A percentile compares a stretch with the other conserved stretches of the same genome.
phyloP scores from a whole-genome alignment of 92 coral and sea anemone genomes.

The Plumapathes pennacea region DNA sequence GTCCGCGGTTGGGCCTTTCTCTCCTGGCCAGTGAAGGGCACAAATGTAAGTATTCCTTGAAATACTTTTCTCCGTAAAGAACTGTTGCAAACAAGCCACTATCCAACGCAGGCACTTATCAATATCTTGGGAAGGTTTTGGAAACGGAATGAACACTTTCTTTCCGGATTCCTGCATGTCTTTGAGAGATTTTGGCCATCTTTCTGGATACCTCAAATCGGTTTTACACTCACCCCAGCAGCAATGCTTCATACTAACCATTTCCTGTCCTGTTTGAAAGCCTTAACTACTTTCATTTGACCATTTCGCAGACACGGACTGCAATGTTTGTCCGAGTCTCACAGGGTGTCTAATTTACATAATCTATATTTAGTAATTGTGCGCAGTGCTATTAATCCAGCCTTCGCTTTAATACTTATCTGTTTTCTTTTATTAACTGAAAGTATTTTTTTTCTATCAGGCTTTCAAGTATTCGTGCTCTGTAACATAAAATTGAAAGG shows the following conservation, averaged over 20 bases:
- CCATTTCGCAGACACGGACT: constrained; percentile 13
- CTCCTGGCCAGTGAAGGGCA: constrained; percentile 53
- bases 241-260: constrained; percentile 45
- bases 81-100: constrained; percentile 36
- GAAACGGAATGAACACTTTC: constrained; percentile 43
- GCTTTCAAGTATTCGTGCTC: too few species aligned
- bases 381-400: constrained; percentile 54
- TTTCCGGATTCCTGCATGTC: constrained; percentile 25
- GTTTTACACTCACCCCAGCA: constrained; percentile 42
- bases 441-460: too few species aligned
- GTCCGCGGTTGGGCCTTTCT: constrained; percentile 36
- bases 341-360: constrained; percentile 28
- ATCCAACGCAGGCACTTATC: constrained; percentile 48
- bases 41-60: constrained; percentile 41
- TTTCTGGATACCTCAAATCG: constrained; percentile 52
- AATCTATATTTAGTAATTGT: constrained; percentile 43
- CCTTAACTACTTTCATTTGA: too few species aligned
- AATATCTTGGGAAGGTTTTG: constrained; percentile 29
- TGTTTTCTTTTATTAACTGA: too few species aligned
- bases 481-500: too few species aligned
- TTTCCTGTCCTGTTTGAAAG: constrained; percentile 18
- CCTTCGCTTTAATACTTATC: too few species aligned
- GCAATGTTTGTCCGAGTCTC: constrained; percentile 38
- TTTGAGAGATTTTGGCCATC: constrained; percentile 25
- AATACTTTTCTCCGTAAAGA: constrained; percentile 24